Base-by-base conservation (phyloP, 2,888 invertebrate genomes). In the Mythimna lalbum region DNA sequence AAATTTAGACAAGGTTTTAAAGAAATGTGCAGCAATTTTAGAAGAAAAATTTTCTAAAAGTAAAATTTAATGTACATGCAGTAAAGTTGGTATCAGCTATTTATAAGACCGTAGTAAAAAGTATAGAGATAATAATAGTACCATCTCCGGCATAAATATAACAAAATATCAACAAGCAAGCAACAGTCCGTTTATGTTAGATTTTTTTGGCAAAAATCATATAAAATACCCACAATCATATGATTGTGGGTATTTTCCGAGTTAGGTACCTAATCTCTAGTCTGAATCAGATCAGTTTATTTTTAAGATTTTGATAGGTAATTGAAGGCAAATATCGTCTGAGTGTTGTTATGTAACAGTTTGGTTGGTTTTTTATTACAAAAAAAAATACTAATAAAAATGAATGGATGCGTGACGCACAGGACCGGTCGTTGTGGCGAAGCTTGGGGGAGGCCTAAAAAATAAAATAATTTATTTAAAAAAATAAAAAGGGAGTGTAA, bases 1-100 rank as follows among this genome's bases (percentile, higher is more conserved):
- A 53, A 70, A 61, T 55, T 39, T 49, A n/a, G 55, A 49, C 19
- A 27, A 14, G 10, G 19, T 36, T 27, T 69, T 10, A 60, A 53
- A 47, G 12, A 14, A 47, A 14, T 7, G 12, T 59, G n/a, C 9
- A 9, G 17, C 47, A 4, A 9, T 17, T 33, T 52, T 23, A 39
- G 23, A 10, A 50, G 12, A 23, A 31, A 10, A 17, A n/a, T 6
- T 12, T 19, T 2, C 19, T 14, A 10, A 1, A 53, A 10, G 9
- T 5, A 27, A n/a, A 19, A 27, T n/a, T 62, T 2, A 27, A n/a
- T 27, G 1, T 27, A 57, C 27, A 33, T 33, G 6, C 10, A 21
- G 4, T 10, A 21, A n/a, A 55, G 5, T 33, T 33, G 55, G 4
- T 12, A 2, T 7, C 4, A 4, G 31, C 6, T 33, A 23, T 33